Evolutionary conservation across 2,797 vertebrate genomes (phyloP), one percentile per base, ranked within the genome.

Genomic region (Antrozous pallidus): DNA sequence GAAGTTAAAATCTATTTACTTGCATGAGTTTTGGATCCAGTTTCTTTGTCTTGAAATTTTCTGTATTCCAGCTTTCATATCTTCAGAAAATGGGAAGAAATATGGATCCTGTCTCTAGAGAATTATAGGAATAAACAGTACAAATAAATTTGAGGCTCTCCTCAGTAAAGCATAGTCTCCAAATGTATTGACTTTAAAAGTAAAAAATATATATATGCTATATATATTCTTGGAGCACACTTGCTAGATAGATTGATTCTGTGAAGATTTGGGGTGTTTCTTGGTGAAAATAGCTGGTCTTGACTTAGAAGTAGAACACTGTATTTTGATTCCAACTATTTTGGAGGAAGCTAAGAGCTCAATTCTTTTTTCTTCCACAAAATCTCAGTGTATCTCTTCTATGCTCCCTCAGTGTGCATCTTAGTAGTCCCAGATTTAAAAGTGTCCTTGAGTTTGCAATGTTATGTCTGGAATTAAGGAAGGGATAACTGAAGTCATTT

Each of bases 41-140:
- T 88, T 78, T 33, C 80, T 89, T 89, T 58, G 40, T 87, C 38
- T 79, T 71, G 20, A 73, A 17, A 74, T 94, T 82, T 90, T 93
- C 36, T 90, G 1, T 96, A 71, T 88, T 85, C 16, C 18, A 73
- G n/a, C 33, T 77, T 94, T 81, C 6, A 17, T 73, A 65, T 82
- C 42, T 77, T 96, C 33, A 75, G 28, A 77, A 90, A 58, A 18
- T 90, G 24, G 20, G 14, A 61, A 40, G 47, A 85, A 89, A 40
- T 11, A 17, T 33, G 85, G 17, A 42, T 83, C 40, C 8, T 36
- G 31, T 13, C 6, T 26, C 45, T 33, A 5, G 10, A 47, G 40
- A 94, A 75, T 38, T 83, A 42, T 49, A 83, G 47, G 24, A 90
- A 88, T 40, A 96, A 95, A 78, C 63, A 73, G 22, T 70, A 5